Percentiles rank a stretch among this genome's conserved stretches.
Conservation (phyloP, 2,113 vertebrate genomes). For the Nibea albiflora region DNA sequence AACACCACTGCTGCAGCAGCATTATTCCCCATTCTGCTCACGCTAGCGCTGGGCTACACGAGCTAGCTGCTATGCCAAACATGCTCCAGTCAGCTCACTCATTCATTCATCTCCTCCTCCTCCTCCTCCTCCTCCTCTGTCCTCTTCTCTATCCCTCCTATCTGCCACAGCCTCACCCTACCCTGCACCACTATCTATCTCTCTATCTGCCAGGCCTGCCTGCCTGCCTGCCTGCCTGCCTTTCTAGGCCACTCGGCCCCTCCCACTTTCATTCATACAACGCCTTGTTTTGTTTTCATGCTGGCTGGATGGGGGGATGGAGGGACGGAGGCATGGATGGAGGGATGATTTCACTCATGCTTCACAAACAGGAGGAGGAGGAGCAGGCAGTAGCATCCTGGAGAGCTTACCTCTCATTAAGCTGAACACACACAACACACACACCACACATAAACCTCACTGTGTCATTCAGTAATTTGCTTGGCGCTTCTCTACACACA, state of each 20-base stretch:
- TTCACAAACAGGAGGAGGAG: constrained; percentile 63
- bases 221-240: constrained; percentile 65
- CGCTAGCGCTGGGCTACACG: constrained; percentile 27
- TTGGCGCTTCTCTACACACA: constrained; percentile 13
- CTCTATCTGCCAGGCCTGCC: constrained; percentile 68
- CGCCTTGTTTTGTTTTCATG: constrained; percentile 80
- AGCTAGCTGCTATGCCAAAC: constrained; percentile 67
- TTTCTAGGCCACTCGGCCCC: constrained; percentile 79
- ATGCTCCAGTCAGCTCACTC: constrained; percentile 65
- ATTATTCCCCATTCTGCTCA: constrained; percentile 64
- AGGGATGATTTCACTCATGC: constrained; percentile 64
- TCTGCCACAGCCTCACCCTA: constrained; percentile 67
- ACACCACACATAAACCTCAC: constrained; percentile 45
- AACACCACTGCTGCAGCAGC: constrained; percentile 34
- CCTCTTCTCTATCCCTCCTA: constrained; percentile 48
- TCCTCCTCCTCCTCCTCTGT: constrained; percentile 41
- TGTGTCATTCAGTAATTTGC: constrained; percentile 58
- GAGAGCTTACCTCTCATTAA: constrained; percentile 64
- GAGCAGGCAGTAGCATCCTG: constrained; percentile 61
- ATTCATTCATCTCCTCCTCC: constrained; percentile 64
- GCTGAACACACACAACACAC: constrained; percentile 50
- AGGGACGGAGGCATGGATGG: constrained; percentile 38
- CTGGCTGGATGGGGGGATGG: constrained; percentile 38
- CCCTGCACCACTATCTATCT: constrained; percentile 73
- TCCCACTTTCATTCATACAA: constrained; percentile 83